Evolutionary conservation across 2,113 vertebrate genomes (phyloP), one percentile per base, ranked within the genome.

Genomic region (Phainopepla nitens): DNA sequence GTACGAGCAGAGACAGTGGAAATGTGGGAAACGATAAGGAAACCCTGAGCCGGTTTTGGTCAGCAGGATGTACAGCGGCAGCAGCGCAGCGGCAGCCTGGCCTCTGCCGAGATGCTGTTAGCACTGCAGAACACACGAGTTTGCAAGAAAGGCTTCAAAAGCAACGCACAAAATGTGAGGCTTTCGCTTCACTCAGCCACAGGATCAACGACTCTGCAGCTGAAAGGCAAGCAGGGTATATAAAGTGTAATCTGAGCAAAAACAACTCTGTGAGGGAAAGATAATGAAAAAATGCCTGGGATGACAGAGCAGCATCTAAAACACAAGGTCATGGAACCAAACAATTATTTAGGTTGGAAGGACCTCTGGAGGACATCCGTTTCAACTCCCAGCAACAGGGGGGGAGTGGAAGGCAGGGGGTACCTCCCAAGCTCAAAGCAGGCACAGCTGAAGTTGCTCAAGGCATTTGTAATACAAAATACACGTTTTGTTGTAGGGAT

Each of bases 351-450:
- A 92, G 85, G 75, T 92, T 97, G 79, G 94, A 82, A 94, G 92
- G 95, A 95, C 88, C 95, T 94, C 95, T 97, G 90, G 94, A 97
- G 88, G 95, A 88, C 85, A 47, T 50, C 17, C 21, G 8, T 44
- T 87, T 87, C 62, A 85, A 24, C 31, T 76, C 62, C 35, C 49
- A 16, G 65, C 2, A 2, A 42, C 36, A 4, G 20, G 3, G 33
- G 33, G 23, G 36, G 20, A n/a, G n/a, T 4, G 3, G 16, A 68
- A 35, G 16, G 28, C 7, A 45, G 24, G 3, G 24, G 6, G 9
- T 65, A 66, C 12, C 29, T 87, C n/a, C 19, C 18, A 41, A 23
- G 24, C 27, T 85, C 58, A 49, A 49, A 53, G 68, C 44, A 44
- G 62, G 29, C 35, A 10, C 19, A 28, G 42, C 24, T 77, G 17